These are phyloP conservation scores for Coracias cyanogaster DNA, from an alignment of 2,797 vertebrate genomes.

Conservation along the genomic window DNA sequence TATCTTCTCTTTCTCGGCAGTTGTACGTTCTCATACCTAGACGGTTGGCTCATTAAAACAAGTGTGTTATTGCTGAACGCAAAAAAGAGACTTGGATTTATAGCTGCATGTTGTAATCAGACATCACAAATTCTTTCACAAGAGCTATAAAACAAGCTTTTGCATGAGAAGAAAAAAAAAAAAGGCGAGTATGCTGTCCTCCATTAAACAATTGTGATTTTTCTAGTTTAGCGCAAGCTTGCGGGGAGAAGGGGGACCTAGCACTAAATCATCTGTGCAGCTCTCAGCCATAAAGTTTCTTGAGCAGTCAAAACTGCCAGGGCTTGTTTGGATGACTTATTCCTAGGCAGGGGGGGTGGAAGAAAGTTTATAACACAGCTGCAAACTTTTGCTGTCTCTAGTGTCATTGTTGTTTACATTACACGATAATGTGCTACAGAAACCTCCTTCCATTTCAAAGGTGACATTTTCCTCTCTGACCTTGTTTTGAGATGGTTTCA, in stretches of 20 bases:
- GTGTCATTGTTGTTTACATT: constrained; percentile 28
- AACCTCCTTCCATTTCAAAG: not conserved
- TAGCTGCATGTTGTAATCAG: constrained; percentile 16
- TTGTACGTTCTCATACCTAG: not conserved
- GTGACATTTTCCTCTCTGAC: not conserved
- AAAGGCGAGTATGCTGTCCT: not conserved
- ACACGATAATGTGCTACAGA: not conserved
- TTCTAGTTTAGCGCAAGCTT: not conserved
- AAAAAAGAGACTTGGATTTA: constrained; percentile 17
- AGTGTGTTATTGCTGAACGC: not conserved
- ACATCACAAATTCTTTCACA: constrained; percentile 24
- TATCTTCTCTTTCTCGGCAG: not conserved
- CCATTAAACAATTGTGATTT: not conserved
- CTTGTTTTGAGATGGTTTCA: not conserved
- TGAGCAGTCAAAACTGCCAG: constrained; percentile 38
- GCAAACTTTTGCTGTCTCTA: constrained; percentile 44
- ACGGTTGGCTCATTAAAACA: constrained; percentile 15
- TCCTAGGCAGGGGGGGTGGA: constrained; percentile 17
- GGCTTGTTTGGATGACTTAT: constrained; percentile 64
- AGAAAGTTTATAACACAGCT: constrained; percentile 52
- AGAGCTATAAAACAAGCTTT: constrained; percentile 47
- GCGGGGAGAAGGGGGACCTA: not conserved
- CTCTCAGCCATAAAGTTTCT: constrained; percentile 47
- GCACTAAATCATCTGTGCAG: constrained; percentile 45
- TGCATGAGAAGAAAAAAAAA: not conserved